These are phyloP conservation scores for Plectrocnemia conspersa DNA, from an alignment of 1,140 invertebrate genomes.

Conservation along the genomic window DNA sequence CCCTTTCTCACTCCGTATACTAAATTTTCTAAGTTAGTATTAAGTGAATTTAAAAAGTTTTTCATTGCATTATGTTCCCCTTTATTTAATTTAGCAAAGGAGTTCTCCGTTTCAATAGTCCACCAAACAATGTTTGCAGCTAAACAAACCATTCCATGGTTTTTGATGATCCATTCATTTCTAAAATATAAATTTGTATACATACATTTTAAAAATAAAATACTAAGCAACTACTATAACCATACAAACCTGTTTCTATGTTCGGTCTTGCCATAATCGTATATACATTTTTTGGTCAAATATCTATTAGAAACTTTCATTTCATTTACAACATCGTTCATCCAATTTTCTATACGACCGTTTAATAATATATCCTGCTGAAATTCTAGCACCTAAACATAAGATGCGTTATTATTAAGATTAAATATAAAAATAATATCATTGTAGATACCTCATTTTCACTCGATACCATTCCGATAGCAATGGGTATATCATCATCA, in stretches of 20 bases:
- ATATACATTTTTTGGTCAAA: conserved; percentile 83
- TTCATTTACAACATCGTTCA: conserved; percentile 76
- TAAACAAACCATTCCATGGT: conserved; percentile 83
- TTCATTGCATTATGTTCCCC: conserved; percentile 85
- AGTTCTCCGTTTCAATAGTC: conserved; percentile 89
- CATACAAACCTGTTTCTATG: conserved; percentile 20
- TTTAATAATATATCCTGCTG: conserved; percentile 54
- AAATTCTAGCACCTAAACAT: conserved; percentile 67
- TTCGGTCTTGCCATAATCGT: conserved; percentile 70
- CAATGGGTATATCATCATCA: conserved; percentile 57
- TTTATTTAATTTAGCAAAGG: conserved; percentile 69
- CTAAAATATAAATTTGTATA: conserved; percentile 46
- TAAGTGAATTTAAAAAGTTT: conserved; percentile 74
- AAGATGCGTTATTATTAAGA: not conserved
- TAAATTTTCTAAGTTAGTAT: conserved; percentile 78
- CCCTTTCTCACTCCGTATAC: conserved; percentile 66
- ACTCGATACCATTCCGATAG: conserved; percentile 75
- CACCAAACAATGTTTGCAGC: conserved; percentile 88
- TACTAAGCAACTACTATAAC: too few relatives aligned
- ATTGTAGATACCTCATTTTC: conserved; percentile 65
- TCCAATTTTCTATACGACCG: conserved; percentile 84
- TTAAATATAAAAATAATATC: not conserved
- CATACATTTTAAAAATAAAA: too few relatives aligned
- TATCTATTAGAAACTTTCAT: conserved; percentile 81
- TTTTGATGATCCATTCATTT: conserved; percentile 81